Conservation (phyloP, 1,140 invertebrate genomes). For the Araneus ventricosus region DNA sequence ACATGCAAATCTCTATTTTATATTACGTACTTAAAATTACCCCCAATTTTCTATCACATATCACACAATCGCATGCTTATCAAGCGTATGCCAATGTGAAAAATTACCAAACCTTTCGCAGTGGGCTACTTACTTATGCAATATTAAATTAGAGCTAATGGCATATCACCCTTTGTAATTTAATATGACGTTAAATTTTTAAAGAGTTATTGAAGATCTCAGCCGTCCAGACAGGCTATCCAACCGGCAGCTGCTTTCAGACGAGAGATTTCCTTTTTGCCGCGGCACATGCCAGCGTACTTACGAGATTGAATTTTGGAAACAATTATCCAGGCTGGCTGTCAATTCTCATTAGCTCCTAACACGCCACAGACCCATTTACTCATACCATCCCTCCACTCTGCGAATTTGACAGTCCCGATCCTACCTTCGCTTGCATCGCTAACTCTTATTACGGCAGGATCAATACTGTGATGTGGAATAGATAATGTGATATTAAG, state of each 20-base stretch:
- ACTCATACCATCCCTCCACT: conserved; percentile 17
- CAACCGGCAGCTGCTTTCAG: neutral
- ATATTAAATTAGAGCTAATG: neutral
- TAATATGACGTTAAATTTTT: conserved; percentile 22
- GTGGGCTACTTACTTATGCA: neutral
- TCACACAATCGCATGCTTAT: neutral
- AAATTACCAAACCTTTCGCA: neutral
- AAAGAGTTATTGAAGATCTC: conserved; percentile 18
- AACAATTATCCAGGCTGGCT: conserved; percentile 43
- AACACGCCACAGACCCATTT: conserved; percentile 46
- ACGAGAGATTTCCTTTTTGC: conserved; percentile 3
- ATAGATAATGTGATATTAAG: conserved; percentile 18
- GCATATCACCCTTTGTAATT: neutral
- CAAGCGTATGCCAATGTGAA: too few relatives aligned
- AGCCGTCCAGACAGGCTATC: neutral
- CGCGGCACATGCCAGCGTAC: neutral
- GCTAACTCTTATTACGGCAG: neutral
- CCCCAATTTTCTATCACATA: neutral
- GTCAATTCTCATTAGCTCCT: conserved; percentile 47
- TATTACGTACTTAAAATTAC: too few relatives aligned
- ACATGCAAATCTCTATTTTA: too few relatives aligned
- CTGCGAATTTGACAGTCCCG: conserved; percentile 38
- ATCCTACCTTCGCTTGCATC: neutral
- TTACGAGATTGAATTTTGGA: conserved; percentile 48
- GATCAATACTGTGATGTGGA: conserved; percentile 15